Percentiles rank a stretch among this genome's conserved stretches.
Evolutionary conservation across 2,888 invertebrate species (phyloP).

Genomic region (Amaurobius ferox): DNA sequence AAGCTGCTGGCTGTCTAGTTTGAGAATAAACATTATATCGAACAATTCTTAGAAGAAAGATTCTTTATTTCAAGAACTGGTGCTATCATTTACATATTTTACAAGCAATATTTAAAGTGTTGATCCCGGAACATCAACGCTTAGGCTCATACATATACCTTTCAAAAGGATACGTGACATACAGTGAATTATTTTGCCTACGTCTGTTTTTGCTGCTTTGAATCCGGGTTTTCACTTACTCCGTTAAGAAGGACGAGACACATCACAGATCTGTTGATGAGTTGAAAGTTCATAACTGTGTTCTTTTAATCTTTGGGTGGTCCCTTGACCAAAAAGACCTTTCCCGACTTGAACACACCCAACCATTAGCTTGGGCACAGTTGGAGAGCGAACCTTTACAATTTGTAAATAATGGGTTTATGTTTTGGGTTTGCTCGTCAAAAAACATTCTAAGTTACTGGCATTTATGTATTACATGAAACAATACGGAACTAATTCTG

Average conservation of each 20-base stretch:
- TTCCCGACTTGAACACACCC: constrained; percentile 58
- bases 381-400: constrained; percentile 46
- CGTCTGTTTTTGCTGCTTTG: constrained; percentile 16
- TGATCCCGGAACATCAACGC: constrained; percentile 6
- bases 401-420: constrained; percentile 60
- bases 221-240: constrained; percentile 23
- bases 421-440: constrained; percentile 16
- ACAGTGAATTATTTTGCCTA: constrained; percentile 3
- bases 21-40: no score
- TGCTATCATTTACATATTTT: neutral
- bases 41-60: no score
- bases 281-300: constrained; percentile 57
- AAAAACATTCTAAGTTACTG: constrained; percentile 7
- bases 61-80: neutral
- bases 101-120: neutral
- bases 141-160: neutral
- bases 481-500: constrained; percentile 51
- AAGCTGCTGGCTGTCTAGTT: no score
- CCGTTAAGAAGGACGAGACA: constrained; percentile 11
- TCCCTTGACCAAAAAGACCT: constrained; percentile 54
- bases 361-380: constrained; percentile 58
- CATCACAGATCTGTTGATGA: constrained; percentile 38
- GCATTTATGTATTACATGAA: constrained; percentile 35
- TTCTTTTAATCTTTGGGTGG: constrained; percentile 60
- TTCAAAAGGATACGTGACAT: constrained; percentile 12